Evolutionary conservation across 2,888 invertebrate species (phyloP).

Genomic region (Lycaena phlaeas): DNA sequence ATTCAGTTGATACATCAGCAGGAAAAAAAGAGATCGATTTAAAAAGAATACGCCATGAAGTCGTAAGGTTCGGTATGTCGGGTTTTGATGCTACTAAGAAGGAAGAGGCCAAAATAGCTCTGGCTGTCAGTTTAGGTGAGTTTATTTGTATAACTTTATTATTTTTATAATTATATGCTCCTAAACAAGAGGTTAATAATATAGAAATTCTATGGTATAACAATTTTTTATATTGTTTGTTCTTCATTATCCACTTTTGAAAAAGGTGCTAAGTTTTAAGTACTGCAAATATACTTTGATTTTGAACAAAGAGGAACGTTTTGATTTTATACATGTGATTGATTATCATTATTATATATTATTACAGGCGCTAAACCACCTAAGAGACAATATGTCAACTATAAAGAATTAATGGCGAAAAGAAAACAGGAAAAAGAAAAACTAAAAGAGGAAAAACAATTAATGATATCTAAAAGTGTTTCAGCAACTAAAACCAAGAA

Average conservation of each 20-base stretch:
- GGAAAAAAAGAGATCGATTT: constrained; percentile 76
- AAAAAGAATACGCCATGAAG: constrained; percentile 84
- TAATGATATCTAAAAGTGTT: constrained; percentile 74
- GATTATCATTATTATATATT: no score
- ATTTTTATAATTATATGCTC: no score
- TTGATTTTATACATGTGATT: no score
- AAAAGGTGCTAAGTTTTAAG: no score
- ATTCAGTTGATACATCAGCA: constrained; percentile 20
- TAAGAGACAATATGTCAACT: constrained; percentile 79
- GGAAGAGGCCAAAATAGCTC: constrained; percentile 82
- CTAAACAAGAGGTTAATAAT: no score
- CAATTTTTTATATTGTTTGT: no score
- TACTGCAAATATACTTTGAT: no score
- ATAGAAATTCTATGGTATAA: no score
- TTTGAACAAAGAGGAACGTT: no score
- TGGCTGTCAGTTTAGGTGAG: constrained; percentile 83
- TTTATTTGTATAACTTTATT: no score
- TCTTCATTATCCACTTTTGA: no score
- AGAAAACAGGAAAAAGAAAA: constrained; percentile 70
- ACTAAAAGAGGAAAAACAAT: constrained; percentile 56
- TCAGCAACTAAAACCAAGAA: constrained; percentile 69
- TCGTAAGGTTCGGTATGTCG: constrained; percentile 87
- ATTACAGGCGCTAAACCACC: constrained; percentile 82
- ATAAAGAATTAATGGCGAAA: constrained; percentile 78
- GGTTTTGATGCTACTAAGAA: constrained; percentile 81